Evolutionary conservation across 2,797 vertebrate species (phyloP).

Genomic region (Pampus argenteus): DNA sequence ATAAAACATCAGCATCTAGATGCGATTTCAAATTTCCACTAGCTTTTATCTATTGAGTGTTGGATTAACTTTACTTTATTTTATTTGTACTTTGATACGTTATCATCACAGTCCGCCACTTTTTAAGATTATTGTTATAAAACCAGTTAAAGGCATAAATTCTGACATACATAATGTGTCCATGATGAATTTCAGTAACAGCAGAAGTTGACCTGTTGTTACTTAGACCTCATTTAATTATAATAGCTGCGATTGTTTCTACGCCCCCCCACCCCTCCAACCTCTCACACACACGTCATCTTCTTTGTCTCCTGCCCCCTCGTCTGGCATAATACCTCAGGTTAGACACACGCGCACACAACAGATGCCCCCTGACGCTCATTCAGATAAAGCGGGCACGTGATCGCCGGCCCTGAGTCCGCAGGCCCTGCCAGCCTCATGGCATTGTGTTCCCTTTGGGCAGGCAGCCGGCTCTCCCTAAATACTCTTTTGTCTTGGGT

Average conservation of each 20-base stretch:
- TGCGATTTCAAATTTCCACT: conserved; percentile 11
- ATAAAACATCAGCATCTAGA: no score
- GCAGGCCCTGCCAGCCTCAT: conserved; percentile 80
- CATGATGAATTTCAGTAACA: conserved; percentile 40
- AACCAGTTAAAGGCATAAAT: conserved; percentile 7
- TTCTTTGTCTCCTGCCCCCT: conserved; percentile 63
- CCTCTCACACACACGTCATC: conserved; percentile 37
- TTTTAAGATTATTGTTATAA: not conserved
- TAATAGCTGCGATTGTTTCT: conserved; percentile 71
- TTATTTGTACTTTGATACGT: no score
- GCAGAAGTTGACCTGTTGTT: conserved; percentile 68
- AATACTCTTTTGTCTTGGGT: conserved; percentile 84
- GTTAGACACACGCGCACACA: conserved; percentile 64
- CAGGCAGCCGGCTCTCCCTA: conserved; percentile 81
- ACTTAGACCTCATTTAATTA: conserved; percentile 61
- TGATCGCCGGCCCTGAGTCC: conserved; percentile 63
- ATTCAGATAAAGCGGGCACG: conserved; percentile 76
- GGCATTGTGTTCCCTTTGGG: conserved; percentile 79
- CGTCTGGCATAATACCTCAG: conserved; percentile 73
- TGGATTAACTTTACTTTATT: no score
- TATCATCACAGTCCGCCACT: no score
- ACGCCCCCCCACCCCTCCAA: conserved; percentile 34
- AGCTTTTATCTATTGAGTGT: not conserved
- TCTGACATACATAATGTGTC: conserved; percentile 9
- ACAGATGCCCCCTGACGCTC: conserved; percentile 80